phyloP scores from a whole-genome alignment of 2,888 invertebrate genomes.

The Himalopsyche tibetana region DNA sequence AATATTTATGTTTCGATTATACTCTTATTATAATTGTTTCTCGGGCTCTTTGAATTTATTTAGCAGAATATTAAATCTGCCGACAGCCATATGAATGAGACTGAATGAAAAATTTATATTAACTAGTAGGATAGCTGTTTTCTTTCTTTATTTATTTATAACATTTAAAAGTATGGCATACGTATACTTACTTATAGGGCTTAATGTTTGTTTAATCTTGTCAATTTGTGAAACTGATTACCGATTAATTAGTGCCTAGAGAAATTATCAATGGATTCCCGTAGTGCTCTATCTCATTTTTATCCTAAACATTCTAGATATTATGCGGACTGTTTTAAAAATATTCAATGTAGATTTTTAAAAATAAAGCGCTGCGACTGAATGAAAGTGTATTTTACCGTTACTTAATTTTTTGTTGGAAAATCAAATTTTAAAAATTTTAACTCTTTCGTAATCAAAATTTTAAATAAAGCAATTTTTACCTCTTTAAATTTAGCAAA shows the following conservation, averaged over 20 bases:
- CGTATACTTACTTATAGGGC: background rate
- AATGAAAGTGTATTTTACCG: slow-evolving; percentile 15
- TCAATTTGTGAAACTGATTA: slow-evolving; percentile 35
- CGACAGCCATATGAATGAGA: too few species aligned
- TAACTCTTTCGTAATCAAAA: slow-evolving; percentile 48
- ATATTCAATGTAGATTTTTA: background rate
- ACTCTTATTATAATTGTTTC: too few species aligned
- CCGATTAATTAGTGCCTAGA: background rate
- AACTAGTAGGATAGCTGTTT: background rate
- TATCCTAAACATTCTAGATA: slow-evolving; percentile 35
- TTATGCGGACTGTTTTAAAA: background rate
- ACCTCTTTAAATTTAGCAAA: slow-evolving; percentile 25
- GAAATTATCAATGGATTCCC: background rate
- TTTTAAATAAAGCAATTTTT: slow-evolving; percentile 41
- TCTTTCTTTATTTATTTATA: background rate
- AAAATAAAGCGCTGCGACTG: background rate
- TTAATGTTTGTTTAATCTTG: background rate
- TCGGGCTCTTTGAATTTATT: too few species aligned
- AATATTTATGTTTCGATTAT: too few species aligned
- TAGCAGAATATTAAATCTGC: too few species aligned
- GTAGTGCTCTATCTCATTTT: background rate
- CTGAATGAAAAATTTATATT: slow-evolving; percentile 18
- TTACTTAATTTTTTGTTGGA: background rate
- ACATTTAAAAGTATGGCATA: background rate
- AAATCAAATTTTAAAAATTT: slow-evolving; percentile 48